phyloP scores from a whole-genome alignment of 2,888 invertebrate genomes.

The Melipona beecheii region DNA sequence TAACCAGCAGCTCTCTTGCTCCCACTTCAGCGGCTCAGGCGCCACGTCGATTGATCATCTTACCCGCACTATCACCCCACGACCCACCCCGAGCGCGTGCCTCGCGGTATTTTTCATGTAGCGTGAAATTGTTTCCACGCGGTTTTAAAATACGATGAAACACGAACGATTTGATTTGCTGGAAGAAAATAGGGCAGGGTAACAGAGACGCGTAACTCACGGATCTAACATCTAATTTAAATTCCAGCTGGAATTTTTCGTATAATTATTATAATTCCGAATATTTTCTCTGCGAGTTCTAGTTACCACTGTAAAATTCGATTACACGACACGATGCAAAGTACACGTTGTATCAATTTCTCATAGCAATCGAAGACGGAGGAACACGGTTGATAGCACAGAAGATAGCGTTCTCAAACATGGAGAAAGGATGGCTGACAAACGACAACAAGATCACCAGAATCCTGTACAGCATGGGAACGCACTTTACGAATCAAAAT shows the following conservation, averaged over 20 bases:
- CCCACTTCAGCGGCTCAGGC: background rate
- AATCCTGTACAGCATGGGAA: constrained; percentile 64
- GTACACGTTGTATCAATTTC: background rate
- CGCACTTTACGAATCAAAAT: constrained; percentile 69
- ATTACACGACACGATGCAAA: background rate
- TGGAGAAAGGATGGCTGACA: constrained; percentile 46
- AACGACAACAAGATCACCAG: constrained; percentile 63
- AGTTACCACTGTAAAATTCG: background rate
- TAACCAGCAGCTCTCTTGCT: constrained; percentile 34
- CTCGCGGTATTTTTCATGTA: constrained; percentile 61
- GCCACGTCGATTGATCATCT: constrained; percentile 65
- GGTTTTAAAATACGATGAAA: background rate
- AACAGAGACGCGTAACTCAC: background rate
- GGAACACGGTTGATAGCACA: background rate
- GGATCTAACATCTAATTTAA: background rate
- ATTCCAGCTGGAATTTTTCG: background rate
- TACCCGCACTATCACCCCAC: constrained; percentile 32
- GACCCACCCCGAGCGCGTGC: constrained; percentile 51
- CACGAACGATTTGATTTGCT: background rate
- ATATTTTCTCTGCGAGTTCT: background rate
- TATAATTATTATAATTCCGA: background rate
- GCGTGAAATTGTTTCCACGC: constrained; percentile 63
- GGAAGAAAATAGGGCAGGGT: background rate
- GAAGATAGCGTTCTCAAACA: constrained; percentile 1
- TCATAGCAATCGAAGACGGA: background rate